These are phyloP conservation scores for Garrulus glandarius DNA, from an alignment of 2,797 vertebrate genomes.

Conservation along the genomic window DNA sequence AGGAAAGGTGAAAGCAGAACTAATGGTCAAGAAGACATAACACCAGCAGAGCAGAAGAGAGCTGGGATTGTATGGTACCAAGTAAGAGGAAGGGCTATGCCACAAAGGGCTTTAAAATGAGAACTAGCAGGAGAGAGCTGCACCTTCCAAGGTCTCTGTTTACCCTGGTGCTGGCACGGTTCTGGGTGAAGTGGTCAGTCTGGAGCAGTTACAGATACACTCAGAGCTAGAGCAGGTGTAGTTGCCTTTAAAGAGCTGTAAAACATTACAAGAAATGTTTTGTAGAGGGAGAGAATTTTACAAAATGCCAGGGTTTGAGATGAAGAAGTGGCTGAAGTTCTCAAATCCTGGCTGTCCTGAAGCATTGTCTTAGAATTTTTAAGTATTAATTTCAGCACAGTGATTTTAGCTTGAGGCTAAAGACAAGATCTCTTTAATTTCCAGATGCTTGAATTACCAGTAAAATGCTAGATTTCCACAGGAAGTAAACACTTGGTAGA, in stretches of 20 bases:
- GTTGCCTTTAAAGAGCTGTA: not conserved
- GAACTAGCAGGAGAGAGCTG: not conserved
- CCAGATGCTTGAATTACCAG: not conserved
- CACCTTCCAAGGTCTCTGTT: not conserved
- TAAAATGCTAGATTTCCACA: slow-evolving; percentile 30
- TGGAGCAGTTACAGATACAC: not conserved
- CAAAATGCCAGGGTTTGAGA: not conserved
- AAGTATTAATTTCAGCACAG: not conserved
- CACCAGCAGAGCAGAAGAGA: not conserved
- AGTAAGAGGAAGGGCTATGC: not conserved
- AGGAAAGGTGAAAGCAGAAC: not conserved
- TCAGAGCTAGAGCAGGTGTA: not conserved
- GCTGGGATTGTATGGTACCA: not conserved
- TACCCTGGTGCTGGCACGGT: not conserved
- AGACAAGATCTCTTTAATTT: not conserved
- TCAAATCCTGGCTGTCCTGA: not conserved
- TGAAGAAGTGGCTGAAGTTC: not conserved
- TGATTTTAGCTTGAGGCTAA: not conserved
- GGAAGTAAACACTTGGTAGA: slow-evolving; percentile 52
- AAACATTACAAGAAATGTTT: slow-evolving; percentile 1
- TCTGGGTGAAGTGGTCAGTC: not conserved
- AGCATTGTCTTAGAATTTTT: not conserved
- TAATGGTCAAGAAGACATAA: not conserved
- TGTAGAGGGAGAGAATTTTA: not conserved
- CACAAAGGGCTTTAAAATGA: not conserved